Evolutionary conservation across 2,113 vertebrate genomes (phyloP), one percentile per base, ranked within the genome.

Genomic region (Thunnus thynnus): DNA sequence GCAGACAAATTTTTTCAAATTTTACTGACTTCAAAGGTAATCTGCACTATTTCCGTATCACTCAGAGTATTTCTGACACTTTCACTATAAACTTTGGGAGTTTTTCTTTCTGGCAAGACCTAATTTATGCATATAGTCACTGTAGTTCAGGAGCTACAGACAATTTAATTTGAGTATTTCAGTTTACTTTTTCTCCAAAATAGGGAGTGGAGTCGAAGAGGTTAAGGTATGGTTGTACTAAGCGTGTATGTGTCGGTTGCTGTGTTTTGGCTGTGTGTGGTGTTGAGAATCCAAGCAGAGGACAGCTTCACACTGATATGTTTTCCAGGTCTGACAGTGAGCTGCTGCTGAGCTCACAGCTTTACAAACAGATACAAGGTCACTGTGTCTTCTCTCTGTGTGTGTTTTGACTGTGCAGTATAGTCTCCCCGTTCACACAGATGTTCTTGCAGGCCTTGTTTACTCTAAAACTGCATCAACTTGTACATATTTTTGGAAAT

Each of bases 331-430:
- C 60, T 72, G 84, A 81, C 69, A 82, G 84, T 13, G 77, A 82
- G 72, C 80, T 73, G 84, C 76, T 62, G 88, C 87, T 84, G 82
- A 79, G 80, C 66, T 81, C 82, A 76, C 63, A 84, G 85, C 88
- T 83, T 72, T 51, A 65, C 65, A 89, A 88, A 89, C 89, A 89
- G 57, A 85, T 36, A 68, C 70, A 84, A 84, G 82, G 84, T 91
- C 86, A 55, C 47, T 14, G 11, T 63, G 66, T 86, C 81, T 75
- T 22, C 50, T 47, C 13, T 7, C 3, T 44, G 76, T 36, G 52
- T 48, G 51, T 65, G 79, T 82, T 84, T 74, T 85, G 70, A 84
- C 83, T 84, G 16, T 16, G 50, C 25, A 58, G 13, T 57, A 30
- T 22, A 48, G 32, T 52, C 50, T 61, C 7, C 30, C 25, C 58